These are phyloP conservation scores for Brachirus orientalis DNA, from an alignment of 2,113 vertebrate species.

Conservation along the genomic window DNA sequence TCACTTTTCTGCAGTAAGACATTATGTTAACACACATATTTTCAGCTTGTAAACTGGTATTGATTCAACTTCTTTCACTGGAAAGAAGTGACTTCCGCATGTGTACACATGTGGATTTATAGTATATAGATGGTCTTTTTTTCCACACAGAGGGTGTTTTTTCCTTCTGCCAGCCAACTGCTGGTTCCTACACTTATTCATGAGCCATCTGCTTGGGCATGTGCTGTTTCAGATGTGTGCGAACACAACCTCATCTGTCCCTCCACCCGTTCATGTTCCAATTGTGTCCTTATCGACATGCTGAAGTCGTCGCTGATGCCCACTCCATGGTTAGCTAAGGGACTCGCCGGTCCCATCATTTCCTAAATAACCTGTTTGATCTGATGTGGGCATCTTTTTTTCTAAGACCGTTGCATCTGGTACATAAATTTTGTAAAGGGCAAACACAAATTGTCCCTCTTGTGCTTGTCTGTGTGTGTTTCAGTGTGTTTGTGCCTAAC, in stretches of 20 bases:
- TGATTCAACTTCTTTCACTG: constrained; percentile 12
- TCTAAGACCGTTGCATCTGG: constrained; percentile 61
- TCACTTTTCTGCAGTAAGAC: constrained; percentile 33
- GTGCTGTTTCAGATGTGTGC: constrained; percentile 72
- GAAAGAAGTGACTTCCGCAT: not conserved
- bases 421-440: constrained; percentile 58
- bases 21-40: not conserved
- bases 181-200: constrained; percentile 78
- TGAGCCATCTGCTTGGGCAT: constrained; percentile 82
- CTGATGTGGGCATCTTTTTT: constrained; percentile 63
- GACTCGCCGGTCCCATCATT: constrained; percentile 46
- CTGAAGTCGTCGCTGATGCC: constrained; percentile 25
- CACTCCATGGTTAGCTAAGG: constrained; percentile 20
- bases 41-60: not conserved
- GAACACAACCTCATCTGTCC: constrained; percentile 72
- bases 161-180: constrained; percentile 55
- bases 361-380: constrained; percentile 72
- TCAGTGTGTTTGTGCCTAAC: not conserved
- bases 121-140: constrained; percentile 1
- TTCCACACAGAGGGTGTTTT: constrained; percentile 26
- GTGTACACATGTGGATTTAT: constrained; percentile 3
- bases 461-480: constrained; percentile 13
- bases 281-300: constrained; percentile 65
- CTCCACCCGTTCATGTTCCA: constrained; percentile 57
- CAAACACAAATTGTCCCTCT: constrained; percentile 17